phyloP scores from a whole-genome alignment of 2,113 vertebrate species.

The Halcyon malimbica region DNA sequence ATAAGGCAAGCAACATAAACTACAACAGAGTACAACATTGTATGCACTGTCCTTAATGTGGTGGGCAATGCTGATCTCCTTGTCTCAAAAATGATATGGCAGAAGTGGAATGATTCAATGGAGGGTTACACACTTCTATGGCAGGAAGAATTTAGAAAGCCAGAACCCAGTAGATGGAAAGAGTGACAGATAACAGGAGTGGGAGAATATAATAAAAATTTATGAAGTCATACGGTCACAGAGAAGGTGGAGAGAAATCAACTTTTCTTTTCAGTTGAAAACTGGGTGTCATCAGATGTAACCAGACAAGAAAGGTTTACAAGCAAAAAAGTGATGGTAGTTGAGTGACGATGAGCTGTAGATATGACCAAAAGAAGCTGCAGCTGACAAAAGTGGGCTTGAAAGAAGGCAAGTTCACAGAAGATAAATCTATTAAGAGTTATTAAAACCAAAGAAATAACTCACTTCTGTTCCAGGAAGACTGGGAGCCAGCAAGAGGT shows the following conservation, averaged over 20 bases:
- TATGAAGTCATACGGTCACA: background rate
- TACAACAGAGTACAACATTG: background rate
- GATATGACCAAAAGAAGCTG: background rate
- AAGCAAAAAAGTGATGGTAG: background rate
- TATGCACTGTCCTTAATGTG: background rate
- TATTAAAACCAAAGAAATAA: background rate
- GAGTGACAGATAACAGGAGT: background rate
- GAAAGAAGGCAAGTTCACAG: background rate
- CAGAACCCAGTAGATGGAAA: background rate
- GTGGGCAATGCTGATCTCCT: background rate
- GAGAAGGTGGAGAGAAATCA: background rate
- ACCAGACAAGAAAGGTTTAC: background rate
- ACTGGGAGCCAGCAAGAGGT: background rate
- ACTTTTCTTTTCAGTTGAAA: background rate
- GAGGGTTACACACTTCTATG: background rate
- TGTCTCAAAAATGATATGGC: background rate
- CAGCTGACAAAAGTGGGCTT: background rate
- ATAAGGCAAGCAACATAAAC: background rate
- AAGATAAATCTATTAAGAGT: background rate
- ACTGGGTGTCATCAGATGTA: background rate
- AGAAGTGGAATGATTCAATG: background rate
- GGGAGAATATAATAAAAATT: background rate
- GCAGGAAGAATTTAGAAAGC: background rate
- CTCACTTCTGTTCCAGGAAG: background rate
- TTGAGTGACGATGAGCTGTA: background rate